A percentile compares a stretch with the other conserved stretches of the same genome.
These are phyloP conservation scores for Phenganax stokvisi DNA, from an alignment of 92 coral and sea anemone genomes.

Conservation along the genomic window DNA sequence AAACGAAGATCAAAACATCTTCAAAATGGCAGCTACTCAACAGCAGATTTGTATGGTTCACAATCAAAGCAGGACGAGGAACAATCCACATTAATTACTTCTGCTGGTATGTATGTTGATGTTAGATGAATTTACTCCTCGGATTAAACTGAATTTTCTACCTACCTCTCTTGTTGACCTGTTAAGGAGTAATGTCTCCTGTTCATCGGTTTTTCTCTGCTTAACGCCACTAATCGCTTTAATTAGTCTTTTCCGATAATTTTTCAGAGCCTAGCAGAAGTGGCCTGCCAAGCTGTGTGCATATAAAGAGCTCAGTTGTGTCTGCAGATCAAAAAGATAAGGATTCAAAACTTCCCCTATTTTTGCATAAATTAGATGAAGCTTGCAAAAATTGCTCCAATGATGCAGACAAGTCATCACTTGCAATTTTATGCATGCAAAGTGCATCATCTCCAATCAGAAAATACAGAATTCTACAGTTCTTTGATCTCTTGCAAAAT, in stretches of 20 bases:
- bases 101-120: background rate
- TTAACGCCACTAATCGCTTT: background rate
- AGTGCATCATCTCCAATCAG: slow-evolving; percentile 33
- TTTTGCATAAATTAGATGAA: slow-evolving; percentile 23
- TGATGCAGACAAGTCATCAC: background rate
- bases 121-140: background rate
- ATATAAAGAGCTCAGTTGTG: background rate
- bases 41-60: slow-evolving; percentile 1
- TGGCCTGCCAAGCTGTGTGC: slow-evolving; percentile 22
- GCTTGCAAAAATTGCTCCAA: slow-evolving; percentile 18
- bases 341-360: slow-evolving; percentile 9
- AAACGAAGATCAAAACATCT: slow-evolving; percentile 9
- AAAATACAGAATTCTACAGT: slow-evolving; percentile 66
- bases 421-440: background rate
- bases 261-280: background rate
- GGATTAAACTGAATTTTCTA: no score
- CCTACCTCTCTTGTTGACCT: no score
- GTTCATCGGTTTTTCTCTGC: no score
- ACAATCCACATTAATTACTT: background rate
- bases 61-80: background rate
- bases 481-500: slow-evolving; percentile 49
- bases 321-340: slow-evolving; percentile 7
- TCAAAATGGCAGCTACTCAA: background rate
- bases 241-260: background rate
- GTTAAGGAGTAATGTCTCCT: no score